These are phyloP conservation scores for Chrysolina haemoptera DNA, from an alignment of 2,888 invertebrate genomes.

Conservation along the genomic window DNA sequence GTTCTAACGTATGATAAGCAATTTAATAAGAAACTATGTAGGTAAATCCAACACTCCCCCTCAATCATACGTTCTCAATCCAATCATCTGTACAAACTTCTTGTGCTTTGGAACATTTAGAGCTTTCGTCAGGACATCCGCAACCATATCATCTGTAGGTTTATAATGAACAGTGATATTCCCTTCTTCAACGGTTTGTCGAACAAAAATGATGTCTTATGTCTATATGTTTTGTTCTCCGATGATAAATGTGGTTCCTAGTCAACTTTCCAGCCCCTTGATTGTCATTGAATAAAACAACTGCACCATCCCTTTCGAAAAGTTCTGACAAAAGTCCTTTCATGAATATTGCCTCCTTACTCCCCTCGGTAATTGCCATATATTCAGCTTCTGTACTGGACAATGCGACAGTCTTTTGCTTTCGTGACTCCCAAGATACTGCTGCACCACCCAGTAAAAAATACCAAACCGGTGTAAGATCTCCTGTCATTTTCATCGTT, in stretches of 20 bases:
- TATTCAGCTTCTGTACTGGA: conserved; percentile 55
- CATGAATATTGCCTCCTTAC: conserved; percentile 29
- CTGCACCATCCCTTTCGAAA: background rate
- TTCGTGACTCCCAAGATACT: conserved; percentile 57
- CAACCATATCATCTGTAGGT: background rate
- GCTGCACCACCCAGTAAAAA: conserved; percentile 52
- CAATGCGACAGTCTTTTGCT: conserved; percentile 59
- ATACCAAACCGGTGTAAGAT: conserved; percentile 61
- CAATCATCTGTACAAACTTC: background rate
- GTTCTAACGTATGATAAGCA: too few relatives aligned
- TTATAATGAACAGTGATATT: background rate
- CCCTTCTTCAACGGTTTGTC: background rate
- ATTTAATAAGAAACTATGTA: too few relatives aligned
- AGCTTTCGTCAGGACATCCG: background rate
- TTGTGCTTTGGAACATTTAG: background rate
- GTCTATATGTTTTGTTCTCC: background rate
- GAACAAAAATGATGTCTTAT: background rate
- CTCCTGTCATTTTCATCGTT: conserved; percentile 59
- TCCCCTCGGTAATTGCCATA: conserved; percentile 53
- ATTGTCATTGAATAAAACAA: background rate
- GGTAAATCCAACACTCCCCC: background rate
- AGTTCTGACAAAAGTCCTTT: background rate
- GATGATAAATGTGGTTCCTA: background rate
- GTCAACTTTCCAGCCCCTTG: background rate
- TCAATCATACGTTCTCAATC: background rate